Evolutionary conservation across 2,888 invertebrate genomes (phyloP).

Genomic region (Malacosoma neustria): DNA sequence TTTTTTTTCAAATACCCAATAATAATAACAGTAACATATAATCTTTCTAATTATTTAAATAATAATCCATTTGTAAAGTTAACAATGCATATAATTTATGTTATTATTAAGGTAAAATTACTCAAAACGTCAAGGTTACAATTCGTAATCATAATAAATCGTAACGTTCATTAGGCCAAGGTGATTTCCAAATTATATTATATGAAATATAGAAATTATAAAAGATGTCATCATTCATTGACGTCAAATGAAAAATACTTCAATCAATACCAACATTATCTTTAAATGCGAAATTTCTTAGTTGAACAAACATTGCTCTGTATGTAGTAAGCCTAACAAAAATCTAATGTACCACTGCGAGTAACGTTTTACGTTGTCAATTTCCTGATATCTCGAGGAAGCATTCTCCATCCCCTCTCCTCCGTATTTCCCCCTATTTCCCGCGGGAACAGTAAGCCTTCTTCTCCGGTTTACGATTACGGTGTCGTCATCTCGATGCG

Average conservation of each 20-base stretch:
- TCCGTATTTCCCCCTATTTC: conserved; percentile 7
- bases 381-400: conserved; percentile 13
- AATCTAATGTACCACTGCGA: conserved; percentile 6
- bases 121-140: background rate
- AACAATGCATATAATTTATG: background rate
- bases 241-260: too few species aligned
- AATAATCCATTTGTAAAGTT: background rate
- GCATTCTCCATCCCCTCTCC: background rate
- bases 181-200: background rate
- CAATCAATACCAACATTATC: too few species aligned
- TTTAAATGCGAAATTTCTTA: too few species aligned
- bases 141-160: background rate
- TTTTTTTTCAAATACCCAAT: too few species aligned
- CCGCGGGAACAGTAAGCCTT: conserved; percentile 9
- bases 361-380: conserved; percentile 18
- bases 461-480: conserved; percentile 18
- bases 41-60: too few species aligned
- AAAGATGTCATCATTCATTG: too few species aligned
- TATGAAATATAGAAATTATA: background rate
- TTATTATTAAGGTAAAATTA: background rate
- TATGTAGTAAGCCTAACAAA: background rate
- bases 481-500: conserved; percentile 10
- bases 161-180: background rate
- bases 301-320: background rate
- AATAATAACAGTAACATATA: too few species aligned